A percentile compares a stretch with the other conserved stretches of the same genome.
phyloP scores from a whole-genome alignment of 2,888 invertebrate genomes.

The Agriopis leucophaearia region DNA sequence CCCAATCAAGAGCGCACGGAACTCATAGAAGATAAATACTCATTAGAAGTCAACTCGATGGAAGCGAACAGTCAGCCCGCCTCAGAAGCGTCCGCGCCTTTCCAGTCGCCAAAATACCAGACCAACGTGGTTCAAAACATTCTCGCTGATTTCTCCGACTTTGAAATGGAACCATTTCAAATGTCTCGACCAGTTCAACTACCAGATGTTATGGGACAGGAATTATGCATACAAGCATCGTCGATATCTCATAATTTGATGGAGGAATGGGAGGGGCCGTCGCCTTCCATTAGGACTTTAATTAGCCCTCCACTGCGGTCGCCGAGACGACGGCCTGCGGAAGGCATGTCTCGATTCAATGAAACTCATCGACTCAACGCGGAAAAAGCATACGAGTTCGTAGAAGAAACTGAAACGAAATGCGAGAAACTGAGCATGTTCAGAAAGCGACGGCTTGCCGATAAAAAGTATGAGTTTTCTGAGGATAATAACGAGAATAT shows the following conservation, averaged over 20 bases:
- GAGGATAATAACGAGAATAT: slow-evolving; percentile 91
- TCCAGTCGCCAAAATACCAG: slow-evolving; percentile 83
- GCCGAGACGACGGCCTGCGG: slow-evolving; percentile 78
- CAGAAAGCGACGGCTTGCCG: slow-evolving; percentile 93
- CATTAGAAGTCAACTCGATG: slow-evolving; percentile 68
- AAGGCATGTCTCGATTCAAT: slow-evolving; percentile 83
- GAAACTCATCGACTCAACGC: slow-evolving; percentile 86
- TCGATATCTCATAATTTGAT: slow-evolving; percentile 80
- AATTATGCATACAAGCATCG: slow-evolving; percentile 79
- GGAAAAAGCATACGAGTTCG: slow-evolving; percentile 94
- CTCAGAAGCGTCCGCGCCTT: slow-evolving; percentile 74
- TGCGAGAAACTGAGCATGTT: slow-evolving; percentile 95
- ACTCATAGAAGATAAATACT: slow-evolving; percentile 67
- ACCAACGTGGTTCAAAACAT: slow-evolving; percentile 87
- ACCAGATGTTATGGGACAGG: slow-evolving; percentile 80
- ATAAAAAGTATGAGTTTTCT: slow-evolving; percentile 96
- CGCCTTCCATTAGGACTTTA: slow-evolving; percentile 79
- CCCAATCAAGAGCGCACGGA: slow-evolving; percentile 72
- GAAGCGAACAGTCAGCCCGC: slow-evolving; percentile 72
- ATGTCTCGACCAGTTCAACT: slow-evolving; percentile 76
- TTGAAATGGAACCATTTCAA: slow-evolving; percentile 84
- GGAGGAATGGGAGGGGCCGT: slow-evolving; percentile 84
- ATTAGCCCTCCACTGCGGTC: slow-evolving; percentile 82
- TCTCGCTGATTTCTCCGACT: slow-evolving; percentile 88
- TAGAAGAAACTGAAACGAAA: slow-evolving; percentile 92